Evolutionary conservation across 2,797 vertebrate species (phyloP), one percentile per base, ranked within the genome.

Genomic region (Aulostomus chinensis): DNA sequence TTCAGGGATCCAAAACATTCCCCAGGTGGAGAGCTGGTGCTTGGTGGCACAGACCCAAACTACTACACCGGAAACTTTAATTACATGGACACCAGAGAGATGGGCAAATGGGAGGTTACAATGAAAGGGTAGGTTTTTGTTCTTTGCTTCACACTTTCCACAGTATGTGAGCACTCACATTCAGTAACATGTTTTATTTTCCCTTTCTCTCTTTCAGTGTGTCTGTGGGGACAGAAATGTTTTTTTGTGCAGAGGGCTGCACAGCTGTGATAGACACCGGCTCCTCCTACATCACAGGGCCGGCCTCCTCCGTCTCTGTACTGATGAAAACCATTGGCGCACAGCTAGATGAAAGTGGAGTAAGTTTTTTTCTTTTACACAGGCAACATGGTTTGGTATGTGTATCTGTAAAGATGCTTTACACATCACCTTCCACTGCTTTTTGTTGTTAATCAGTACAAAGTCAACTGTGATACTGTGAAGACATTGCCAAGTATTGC

Each of bases 231-330:
- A 84, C 81, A 0, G 86, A 93, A 37, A 77, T 76, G 10, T 63
- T 94, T 70, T 93, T 97, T 82, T 99, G 96, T 43, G 76, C 78
- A 39, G 92, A 95, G 1, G 94, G 95, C 68, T 99, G 96, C 68
- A 89, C 81, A 1, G 93, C 90, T 24, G 90, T 94, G 47, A 91
- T 98, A 1, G 97, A 99, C 81, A 97, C 96, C 0, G 97, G 97
- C 1, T 93, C 94, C 10, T 96, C 97, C 68, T 96, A 93, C 81
- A 93, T 99, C 87, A 95, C 93, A 0, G 97, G 95, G 4, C 96
- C 97, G 0, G 94, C 93, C 0, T 92, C 92, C 16, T 91, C 94
- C 0, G 58, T 99, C 63, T 91, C 88, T 0, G 37, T 87, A 47
- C 75, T 99, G 67, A 95, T 95, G 93, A 92, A 88, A 83, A 88